These are phyloP conservation scores for Trissolcus brochymenae DNA, from an alignment of 2,888 invertebrate genomes.

Conservation along the genomic window DNA sequence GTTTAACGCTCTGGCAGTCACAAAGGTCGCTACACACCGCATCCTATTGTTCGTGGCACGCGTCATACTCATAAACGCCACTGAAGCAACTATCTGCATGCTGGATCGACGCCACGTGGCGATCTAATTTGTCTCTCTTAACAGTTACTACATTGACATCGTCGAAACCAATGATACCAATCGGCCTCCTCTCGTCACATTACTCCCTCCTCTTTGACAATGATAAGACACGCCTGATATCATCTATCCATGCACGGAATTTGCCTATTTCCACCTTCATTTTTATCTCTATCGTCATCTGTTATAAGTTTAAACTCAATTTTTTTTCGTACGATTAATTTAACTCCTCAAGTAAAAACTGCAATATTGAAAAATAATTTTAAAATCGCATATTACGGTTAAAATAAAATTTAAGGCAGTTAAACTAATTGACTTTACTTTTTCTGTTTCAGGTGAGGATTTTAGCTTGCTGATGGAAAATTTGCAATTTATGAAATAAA, in stretches of 20 bases:
- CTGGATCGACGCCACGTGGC: conserved; percentile 68
- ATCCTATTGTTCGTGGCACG: conserved; percentile 61
- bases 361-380: too few relatives aligned
- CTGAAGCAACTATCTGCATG: conserved; percentile 59
- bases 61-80: conserved; percentile 59
- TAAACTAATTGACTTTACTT: background rate
- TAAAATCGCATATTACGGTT: too few relatives aligned
- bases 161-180: conserved; percentile 58
- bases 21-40: conserved; percentile 57
- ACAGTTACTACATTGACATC: conserved; percentile 53
- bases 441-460: conserved; percentile 32
- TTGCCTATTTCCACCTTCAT: conserved; percentile 15
- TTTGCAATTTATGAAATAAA: too few relatives aligned
- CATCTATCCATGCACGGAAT: conserved; percentile 16
- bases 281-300: background rate
- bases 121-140: conserved; percentile 69
- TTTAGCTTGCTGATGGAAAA: too few relatives aligned
- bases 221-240: conserved; percentile 38
- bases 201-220: conserved; percentile 17
- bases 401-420: too few relatives aligned
- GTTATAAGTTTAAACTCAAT: background rate
- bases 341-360: too few relatives aligned
- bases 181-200: conserved; percentile 38
- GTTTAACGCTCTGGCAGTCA: conserved; percentile 68
- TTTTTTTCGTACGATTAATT: too few relatives aligned